Percentiles rank a stretch among this genome's conserved stretches.
These are phyloP conservation scores for Ondatra zibethicus DNA, from an alignment of 2,113 vertebrate genomes.

Conservation along the genomic window DNA sequence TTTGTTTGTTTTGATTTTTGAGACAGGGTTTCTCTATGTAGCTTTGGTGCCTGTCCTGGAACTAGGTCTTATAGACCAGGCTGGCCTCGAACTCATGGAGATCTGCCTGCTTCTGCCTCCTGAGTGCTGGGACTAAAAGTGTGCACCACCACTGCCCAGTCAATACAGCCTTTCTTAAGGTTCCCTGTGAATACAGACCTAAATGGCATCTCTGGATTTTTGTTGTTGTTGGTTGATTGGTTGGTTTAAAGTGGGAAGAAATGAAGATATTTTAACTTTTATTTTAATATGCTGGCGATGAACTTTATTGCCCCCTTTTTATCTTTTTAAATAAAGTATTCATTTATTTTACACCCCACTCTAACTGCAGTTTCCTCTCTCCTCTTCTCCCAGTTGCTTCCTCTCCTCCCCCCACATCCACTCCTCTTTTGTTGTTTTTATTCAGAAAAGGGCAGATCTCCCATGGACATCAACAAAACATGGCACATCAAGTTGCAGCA, in stretches of 20 bases:
- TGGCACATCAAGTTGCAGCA: background rate
- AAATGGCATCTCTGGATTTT: background rate
- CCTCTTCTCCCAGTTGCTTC: background rate
- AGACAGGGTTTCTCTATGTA: too few relatives aligned
- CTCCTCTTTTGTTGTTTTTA: background rate
- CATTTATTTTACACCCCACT: background rate
- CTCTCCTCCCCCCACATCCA: background rate
- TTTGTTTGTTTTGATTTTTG: too few relatives aligned
- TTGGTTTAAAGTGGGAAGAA: background rate
- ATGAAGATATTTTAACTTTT: slow-evolving; percentile 25
- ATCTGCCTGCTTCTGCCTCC: too few relatives aligned
- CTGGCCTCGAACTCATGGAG: too few relatives aligned
- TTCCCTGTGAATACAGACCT: background rate
- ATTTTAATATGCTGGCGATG: background rate
- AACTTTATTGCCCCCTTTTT: background rate
- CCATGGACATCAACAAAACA: background rate
- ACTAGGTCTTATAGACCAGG: too few relatives aligned
- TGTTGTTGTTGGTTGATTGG: background rate
- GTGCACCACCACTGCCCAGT: too few relatives aligned
- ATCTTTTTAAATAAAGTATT: background rate
- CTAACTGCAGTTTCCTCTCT: background rate
- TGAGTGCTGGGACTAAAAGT: too few relatives aligned
- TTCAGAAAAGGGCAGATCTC: background rate
- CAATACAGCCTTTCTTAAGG: background rate
- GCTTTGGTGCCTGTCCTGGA: too few relatives aligned